Percentiles rank a stretch among this genome's conserved stretches.
phyloP scores from a whole-genome alignment of 2,113 vertebrate genomes.

The Hemichromis elongatus region DNA sequence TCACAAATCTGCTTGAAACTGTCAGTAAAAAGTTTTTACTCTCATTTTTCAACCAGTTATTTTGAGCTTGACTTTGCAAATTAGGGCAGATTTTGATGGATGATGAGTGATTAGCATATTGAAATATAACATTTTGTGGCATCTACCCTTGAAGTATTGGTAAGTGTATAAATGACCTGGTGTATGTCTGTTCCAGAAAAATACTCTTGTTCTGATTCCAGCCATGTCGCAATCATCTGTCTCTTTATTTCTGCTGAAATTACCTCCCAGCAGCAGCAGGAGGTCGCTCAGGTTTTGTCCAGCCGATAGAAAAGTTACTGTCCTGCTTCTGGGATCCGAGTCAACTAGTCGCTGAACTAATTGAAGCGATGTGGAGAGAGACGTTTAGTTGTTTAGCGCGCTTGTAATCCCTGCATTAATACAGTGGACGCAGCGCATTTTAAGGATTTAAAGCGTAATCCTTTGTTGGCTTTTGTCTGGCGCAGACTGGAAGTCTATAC shows the following conservation, averaged over 20 bases:
- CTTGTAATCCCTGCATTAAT: slow-evolving; percentile 64
- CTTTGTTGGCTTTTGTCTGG: slow-evolving; percentile 62
- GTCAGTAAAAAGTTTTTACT: background rate
- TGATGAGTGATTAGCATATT: background rate
- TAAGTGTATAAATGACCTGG: background rate
- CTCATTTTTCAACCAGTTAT: background rate
- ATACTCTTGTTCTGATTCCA: background rate
- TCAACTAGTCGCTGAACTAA: slow-evolving; percentile 43
- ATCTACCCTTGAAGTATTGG: background rate
- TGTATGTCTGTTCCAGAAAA: background rate
- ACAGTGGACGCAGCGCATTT: slow-evolving; percentile 48
- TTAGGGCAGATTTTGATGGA: background rate
- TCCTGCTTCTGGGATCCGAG: slow-evolving; percentile 5
- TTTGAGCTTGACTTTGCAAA: background rate
- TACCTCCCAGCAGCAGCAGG: background rate
- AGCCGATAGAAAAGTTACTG: background rate
- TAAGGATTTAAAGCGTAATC: slow-evolving; percentile 62
- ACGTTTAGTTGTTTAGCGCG: slow-evolving; percentile 52
- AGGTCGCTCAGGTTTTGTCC: background rate
- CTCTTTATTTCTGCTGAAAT: background rate
- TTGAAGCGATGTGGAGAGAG: slow-evolving; percentile 50
- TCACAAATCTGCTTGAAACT: background rate
- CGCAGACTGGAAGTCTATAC: slow-evolving; percentile 55
- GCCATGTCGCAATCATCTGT: background rate
- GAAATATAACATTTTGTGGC: background rate